Conservation (phyloP, 2,888 invertebrate species). For the Polyommatus iphigenia region DNA sequence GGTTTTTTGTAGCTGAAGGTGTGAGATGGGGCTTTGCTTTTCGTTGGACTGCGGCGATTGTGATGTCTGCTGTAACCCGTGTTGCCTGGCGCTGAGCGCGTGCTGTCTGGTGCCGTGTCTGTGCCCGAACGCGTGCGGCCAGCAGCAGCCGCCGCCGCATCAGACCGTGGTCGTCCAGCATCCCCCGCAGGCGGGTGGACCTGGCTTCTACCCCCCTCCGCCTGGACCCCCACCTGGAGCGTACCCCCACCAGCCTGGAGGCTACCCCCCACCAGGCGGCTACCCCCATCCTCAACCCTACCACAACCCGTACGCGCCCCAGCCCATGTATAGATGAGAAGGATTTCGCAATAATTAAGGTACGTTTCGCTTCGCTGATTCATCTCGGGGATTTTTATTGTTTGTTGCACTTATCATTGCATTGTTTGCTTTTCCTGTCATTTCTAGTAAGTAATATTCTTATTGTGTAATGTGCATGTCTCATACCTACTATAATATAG, state of each 20-base stretch:
- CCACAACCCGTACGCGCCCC: constrained; percentile 19
- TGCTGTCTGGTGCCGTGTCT: constrained; percentile 71
- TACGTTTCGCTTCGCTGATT: constrained; percentile 37
- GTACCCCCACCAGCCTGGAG: constrained; percentile 38
- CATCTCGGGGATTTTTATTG: not conserved
- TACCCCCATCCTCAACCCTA: constrained; percentile 38
- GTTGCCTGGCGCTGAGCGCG: constrained; percentile 68
- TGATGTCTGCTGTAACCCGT: constrained; percentile 68
- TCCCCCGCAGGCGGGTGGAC: constrained; percentile 61
- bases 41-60: constrained; percentile 71
- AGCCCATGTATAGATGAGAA: constrained; percentile 55
- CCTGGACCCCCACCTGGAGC: constrained; percentile 47
- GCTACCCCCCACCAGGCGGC: constrained; percentile 39
- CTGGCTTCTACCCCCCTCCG: constrained; percentile 49
- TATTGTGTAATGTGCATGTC: not conserved
- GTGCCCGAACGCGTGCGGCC: constrained; percentile 72
- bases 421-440: not conserved
- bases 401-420: not conserved
- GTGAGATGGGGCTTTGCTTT: constrained; percentile 67
- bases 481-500: not conserved
- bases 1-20: constrained; percentile 57
- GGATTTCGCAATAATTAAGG: constrained; percentile 41
- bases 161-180: constrained; percentile 63
- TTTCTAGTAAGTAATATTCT: not conserved
- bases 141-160: constrained; percentile 59